Evolutionary conservation across 1,140 invertebrate species (phyloP), one percentile per base, ranked within the genome.

Genomic region (Brachionus plicatilis): DNA sequence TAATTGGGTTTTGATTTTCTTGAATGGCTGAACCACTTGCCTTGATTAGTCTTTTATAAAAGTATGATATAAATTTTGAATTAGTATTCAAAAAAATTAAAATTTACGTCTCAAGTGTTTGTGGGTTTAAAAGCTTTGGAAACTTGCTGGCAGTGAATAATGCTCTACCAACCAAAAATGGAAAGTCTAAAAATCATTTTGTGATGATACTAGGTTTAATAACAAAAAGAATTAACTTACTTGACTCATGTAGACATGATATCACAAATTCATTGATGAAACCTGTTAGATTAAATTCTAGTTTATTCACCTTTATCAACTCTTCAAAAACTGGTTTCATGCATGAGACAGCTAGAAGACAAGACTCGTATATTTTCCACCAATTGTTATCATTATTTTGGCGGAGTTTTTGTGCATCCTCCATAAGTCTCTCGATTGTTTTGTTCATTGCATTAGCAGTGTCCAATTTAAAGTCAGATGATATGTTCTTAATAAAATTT

Each of bases 311-410:
- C 85, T 91, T 88, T 12, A 92, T 89, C 60, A 91, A 90, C 47
- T 92, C 91, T 3, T 93, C 88, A 14, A 94, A 89, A 11, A 92
- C 79, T 75, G 91, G 89, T 56, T 91, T 91, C 6, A 91, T 90
- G 60, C 90, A 88, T 56, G 92, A 92, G 1, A 94, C 88, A 2
- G 93, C 93, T 70, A 93, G 89, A 88, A 95, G 92, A 82, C 92
- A 92, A 0, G 93, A 92, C 88, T 95, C 94, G 72, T 93, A 93
- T 14, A 94, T 89, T 88, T 94, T 94, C 94, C 94, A 95, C 90
- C 92, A 93, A 84, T 92, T 90, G 7, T 89, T 89, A 86, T 91
- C 91, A n/a, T 90, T 90, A 5, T 89, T 86, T 20, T 88, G 89
- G 84, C 90, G 11, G 0, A 53, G 76, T 50, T 80, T 56, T 37